Evolutionary conservation across 35 echinoderm and acorn worm genomes (phyloP), one percentile per base, ranked within the genome.

Genomic region (Diadema setosum): DNA sequence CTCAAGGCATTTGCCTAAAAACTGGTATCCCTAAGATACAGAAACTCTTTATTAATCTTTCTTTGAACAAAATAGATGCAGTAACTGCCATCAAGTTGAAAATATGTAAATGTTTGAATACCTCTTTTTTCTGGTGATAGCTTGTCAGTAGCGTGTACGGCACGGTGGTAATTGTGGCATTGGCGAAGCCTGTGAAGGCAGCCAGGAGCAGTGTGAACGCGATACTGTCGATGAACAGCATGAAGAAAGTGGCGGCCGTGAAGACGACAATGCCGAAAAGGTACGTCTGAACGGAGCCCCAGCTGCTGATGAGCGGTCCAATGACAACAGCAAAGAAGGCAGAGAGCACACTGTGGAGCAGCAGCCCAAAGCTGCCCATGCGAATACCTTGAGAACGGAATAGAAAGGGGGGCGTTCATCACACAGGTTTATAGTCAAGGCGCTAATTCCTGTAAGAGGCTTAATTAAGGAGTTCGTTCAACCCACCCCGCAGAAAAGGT

Each of bases 321-420:
- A 99, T 58, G 42, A 89, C 94, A 14, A 93, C 31, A n/a, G 96
- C 94, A 23, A 83, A 85, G 12, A 94, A 33, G 2, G 87, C 93
- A 42, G 92, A 88, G 8, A 89, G 83, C 15, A 99, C 70, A 57
- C 96, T 91, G 73, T 99, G 89, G 4, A 99, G 86, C 5, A 99
- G 87, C 5, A 94, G 73, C 44, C 96, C 96, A 82, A 90, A 88
- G 34, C 92, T 99, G 0, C 86, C 96, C 86, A 92, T 99, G 14
- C 96, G 81, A 32, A 99, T 89, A 74, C 96, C 96, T 99, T 64
- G 32, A 85, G 57, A 44, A 83, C 20, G 5, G 59, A 84, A 70
- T n/a, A 9, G n/a, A 44, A 26, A 40, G 75, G 12, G 17, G 39
- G 43, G 6, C n/a, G n/a, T n/a, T n/a, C n/a, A n/a, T n/a, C n/a